Base-by-base conservation (phyloP, 2,888 invertebrate species). In the Drosophila kokeensis region DNA sequence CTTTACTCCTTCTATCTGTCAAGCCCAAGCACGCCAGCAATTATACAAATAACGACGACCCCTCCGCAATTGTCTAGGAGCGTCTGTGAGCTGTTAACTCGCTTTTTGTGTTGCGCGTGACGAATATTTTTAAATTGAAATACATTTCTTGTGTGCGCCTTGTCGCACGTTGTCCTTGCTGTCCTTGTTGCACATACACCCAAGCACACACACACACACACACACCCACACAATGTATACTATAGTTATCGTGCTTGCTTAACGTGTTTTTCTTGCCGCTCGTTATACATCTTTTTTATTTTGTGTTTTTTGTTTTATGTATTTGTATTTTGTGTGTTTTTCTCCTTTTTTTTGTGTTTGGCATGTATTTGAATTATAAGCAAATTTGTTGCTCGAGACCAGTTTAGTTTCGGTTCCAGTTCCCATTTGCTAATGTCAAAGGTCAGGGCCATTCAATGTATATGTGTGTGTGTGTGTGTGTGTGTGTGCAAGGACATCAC, bases 41-140 rank as follows among this genome's bases (percentile, higher is more conserved):
- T 86, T 87, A 87, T 81, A 86, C 87, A 86, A 87, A 87, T 86
- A 69, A 73, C 80, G 73, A 69, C 73, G 61, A 80, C 73, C 69
- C 50, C 61, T 4, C 32, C 15, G 8, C 50, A 58, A 24, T 62
- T 48, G 40, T 30, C 48, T 32, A 29, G 29, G 6, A 8, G 6
- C 11, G 27, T 21, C n/a, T 27, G 8, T 7, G 24, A 45, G 54
- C 63, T 68, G 65, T 82, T 85, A 83, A 76, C 84, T 84, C 74
- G 71, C 72, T 82, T 79, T 85, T 77, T 79, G 75, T 83, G 85
- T 73, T 69, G 84, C 81, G 86, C 86, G 86, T 87, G 87, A 86
- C 86, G 77, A 83, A 84, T 87, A 87, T 87, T 87, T 87, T 87
- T 87, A 87, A 87, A 87, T 87, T 86, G 86, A 87, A 82, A 87